Conservation (phyloP, 2,888 invertebrate species). For the Tipula vernalis region DNA sequence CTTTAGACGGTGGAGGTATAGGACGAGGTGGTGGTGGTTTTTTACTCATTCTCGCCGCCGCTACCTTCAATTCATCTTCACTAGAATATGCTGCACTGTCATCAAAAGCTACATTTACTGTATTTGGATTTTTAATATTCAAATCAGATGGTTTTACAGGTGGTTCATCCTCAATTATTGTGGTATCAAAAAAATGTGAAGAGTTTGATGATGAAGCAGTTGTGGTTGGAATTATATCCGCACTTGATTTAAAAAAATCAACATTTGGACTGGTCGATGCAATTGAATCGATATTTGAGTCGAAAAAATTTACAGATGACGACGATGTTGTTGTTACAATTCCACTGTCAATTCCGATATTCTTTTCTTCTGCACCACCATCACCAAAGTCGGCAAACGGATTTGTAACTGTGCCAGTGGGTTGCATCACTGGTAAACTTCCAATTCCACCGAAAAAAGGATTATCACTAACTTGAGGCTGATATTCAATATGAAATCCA, state of each 20-base stretch:
- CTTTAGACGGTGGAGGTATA: conserved; percentile 54
- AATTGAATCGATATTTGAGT: not conserved
- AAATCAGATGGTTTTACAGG: conserved; percentile 16
- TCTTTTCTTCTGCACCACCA: conserved; percentile 22
- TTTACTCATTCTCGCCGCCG: conserved; percentile 16
- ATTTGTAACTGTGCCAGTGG: conserved; percentile 38
- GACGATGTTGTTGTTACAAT: not conserved
- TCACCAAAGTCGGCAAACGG: conserved; percentile 51
- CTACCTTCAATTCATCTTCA: conserved; percentile 19
- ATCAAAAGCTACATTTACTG: conserved; percentile 13
- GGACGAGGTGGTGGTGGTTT: conserved; percentile 36
- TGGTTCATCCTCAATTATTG: conserved; percentile 30
- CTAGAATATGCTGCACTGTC: conserved; percentile 23
- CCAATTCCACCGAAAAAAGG: conserved; percentile 45
- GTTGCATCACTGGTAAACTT: not conserved
- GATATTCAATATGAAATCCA: conserved; percentile 44
- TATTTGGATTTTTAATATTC: conserved; percentile 28
- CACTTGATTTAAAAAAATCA: not conserved
- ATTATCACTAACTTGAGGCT: conserved; percentile 39
- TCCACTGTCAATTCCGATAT: not conserved
- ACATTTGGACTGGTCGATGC: not conserved
- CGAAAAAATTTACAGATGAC: not conserved
- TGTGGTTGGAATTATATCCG: not conserved
- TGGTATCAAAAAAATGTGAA: conserved; percentile 37
- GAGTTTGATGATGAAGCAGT: conserved; percentile 27